Evolutionary conservation across 1,140 invertebrate genomes (phyloP).

Genomic region (Bombus superbus): DNA sequence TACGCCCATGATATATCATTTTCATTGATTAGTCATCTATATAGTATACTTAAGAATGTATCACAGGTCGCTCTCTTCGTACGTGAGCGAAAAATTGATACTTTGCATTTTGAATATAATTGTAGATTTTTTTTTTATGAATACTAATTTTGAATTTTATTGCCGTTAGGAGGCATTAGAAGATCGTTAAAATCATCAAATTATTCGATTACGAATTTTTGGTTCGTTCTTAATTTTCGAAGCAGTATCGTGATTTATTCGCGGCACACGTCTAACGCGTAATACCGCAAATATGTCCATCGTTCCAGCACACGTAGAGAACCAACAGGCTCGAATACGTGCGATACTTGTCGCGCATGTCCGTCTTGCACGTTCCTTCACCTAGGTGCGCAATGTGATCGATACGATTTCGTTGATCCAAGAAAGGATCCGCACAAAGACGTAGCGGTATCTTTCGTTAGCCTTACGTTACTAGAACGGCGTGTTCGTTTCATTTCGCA

Average conservation of each 20-base stretch:
- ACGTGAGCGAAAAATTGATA: too few species aligned
- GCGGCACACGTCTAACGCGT: slow-evolving; percentile 26
- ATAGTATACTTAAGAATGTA: too few species aligned
- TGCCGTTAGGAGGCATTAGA: too few species aligned
- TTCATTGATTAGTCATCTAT: too few species aligned
- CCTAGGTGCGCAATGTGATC: slow-evolving; percentile 66
- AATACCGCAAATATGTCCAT: slow-evolving; percentile 63
- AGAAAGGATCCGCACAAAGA: slow-evolving; percentile 50
- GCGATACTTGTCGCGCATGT: slow-evolving; percentile 65
- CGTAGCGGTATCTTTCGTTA: slow-evolving; percentile 8
- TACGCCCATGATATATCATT: too few species aligned
- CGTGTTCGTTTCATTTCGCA: background rate
- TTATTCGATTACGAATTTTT: too few species aligned
- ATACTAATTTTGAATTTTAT: too few species aligned
- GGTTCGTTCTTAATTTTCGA: background rate
- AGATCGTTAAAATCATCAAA: too few species aligned
- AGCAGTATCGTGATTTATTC: background rate
- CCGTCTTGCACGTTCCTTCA: slow-evolving; percentile 59
- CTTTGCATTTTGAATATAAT: too few species aligned
- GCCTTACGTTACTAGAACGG: background rate
- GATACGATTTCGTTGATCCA: slow-evolving; percentile 68
- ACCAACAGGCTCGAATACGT: slow-evolving; percentile 34
- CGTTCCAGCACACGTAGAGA: slow-evolving; percentile 25
- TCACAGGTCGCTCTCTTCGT: too few species aligned
- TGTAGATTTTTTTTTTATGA: too few species aligned